Evolutionary conservation across 2,888 invertebrate genomes (phyloP).

Genomic region (Torymus tubicola): DNA sequence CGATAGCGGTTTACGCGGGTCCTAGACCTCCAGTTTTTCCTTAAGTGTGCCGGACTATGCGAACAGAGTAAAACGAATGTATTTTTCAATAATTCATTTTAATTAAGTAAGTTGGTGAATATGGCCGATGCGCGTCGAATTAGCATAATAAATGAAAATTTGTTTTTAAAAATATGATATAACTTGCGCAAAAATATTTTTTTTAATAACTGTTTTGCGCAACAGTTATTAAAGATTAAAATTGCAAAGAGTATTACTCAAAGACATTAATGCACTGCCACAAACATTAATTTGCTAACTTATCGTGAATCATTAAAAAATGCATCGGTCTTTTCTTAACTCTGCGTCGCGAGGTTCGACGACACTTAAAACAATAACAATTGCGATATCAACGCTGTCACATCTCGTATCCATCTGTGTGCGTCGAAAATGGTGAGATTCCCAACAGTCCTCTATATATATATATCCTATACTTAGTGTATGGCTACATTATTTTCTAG

Average conservation of each 20-base stretch:
- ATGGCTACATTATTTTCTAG: constrained; percentile 73
- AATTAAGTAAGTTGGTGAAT: constrained; percentile 31
- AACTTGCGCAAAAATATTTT: too few relatives aligned
- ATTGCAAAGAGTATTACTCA: too few relatives aligned
- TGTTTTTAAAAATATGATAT: too few relatives aligned
- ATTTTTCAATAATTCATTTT: constrained; percentile 51
- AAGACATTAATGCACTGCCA: constrained; percentile 3
- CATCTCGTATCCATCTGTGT: constrained; percentile 75
- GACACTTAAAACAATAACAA: constrained; percentile 58
- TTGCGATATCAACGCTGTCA: constrained; percentile 75
- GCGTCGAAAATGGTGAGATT: constrained; percentile 76
- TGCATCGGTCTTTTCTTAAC: constrained; percentile 21
- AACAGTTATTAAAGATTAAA: too few relatives aligned
- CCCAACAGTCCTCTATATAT: constrained; percentile 72
- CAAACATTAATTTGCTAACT: constrained; percentile 21
- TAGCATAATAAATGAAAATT: too few relatives aligned
- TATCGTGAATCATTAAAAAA: constrained; percentile 47
- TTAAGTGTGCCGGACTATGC: constrained; percentile 39
- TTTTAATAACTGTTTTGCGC: background rate
- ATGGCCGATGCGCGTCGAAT: constrained; percentile 4
- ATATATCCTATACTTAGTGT: constrained; percentile 66
- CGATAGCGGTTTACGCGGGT: constrained; percentile 64
- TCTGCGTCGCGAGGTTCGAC: background rate
- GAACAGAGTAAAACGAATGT: constrained; percentile 26
- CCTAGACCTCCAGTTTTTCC: constrained; percentile 64